Conservation (phyloP, 2,797 vertebrate species). For the Microctenopoma lineatum region DNA sequence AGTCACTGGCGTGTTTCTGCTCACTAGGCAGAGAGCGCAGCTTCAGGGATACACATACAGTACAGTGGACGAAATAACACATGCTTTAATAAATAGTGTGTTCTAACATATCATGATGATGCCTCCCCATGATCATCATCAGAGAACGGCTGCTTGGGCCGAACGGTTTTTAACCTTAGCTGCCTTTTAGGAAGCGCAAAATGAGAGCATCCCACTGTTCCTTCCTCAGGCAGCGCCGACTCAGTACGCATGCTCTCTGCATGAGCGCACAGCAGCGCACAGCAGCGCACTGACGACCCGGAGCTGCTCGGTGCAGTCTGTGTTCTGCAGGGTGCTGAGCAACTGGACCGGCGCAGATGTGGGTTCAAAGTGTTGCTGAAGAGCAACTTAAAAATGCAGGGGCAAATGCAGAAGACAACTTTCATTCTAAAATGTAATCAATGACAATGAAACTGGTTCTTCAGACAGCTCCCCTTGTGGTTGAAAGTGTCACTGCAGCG, state of each 20-base stretch:
- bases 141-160: neutral
- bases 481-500: slow-evolving; percentile 25
- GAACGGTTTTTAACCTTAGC: neutral
- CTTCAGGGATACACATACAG: neutral
- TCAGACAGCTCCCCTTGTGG: slow-evolving; percentile 46
- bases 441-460: too few species aligned
- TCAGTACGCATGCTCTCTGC: neutral
- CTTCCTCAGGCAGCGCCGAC: slow-evolving; percentile 6
- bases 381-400: neutral
- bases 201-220: slow-evolving; percentile 30
- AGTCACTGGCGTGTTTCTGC: neutral
- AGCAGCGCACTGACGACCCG: neutral
- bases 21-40: too few species aligned
- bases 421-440: too few species aligned
- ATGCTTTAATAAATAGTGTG: too few species aligned
- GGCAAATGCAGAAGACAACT: too few species aligned
- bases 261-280: slow-evolving; percentile 6
- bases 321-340: neutral
- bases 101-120: too few species aligned
- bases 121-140: too few species aligned
- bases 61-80: neutral
- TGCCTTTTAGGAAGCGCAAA: slow-evolving; percentile 35
- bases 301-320: neutral
- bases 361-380: slow-evolving; percentile 6
- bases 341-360: slow-evolving; percentile 39